phyloP scores from a whole-genome alignment of 2,113 vertebrate species.

The Pterocles burchelli region DNA sequence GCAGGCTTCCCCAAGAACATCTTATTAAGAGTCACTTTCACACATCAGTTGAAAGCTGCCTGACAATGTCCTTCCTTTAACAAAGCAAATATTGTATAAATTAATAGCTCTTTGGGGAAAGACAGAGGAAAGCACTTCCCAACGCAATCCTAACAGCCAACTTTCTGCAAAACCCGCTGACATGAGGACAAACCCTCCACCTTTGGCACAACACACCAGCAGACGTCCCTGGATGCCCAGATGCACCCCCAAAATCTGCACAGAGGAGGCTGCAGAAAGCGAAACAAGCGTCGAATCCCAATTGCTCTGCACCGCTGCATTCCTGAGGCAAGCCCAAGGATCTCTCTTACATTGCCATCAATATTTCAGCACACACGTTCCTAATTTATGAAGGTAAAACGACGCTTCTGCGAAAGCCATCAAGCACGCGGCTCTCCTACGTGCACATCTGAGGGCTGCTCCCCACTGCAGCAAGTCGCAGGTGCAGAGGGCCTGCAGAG shows the following conservation, averaged over 20 bases:
- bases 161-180: neutral
- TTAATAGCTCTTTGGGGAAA: constrained; percentile 41
- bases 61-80: constrained; percentile 49
- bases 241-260: neutral
- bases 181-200: neutral
- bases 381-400: neutral
- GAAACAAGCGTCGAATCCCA: neutral
- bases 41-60: constrained; percentile 55
- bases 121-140: neutral
- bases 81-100: constrained; percentile 58
- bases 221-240: neutral
- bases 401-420: neutral
- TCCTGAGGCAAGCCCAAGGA: constrained; percentile 1
- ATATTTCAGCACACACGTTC: neutral
- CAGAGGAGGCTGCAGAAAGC: neutral
- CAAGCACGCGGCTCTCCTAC: fast-evolving
- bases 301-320: neutral
- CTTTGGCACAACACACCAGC: fast-evolving
- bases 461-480: fast-evolving
- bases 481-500: neutral
- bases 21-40: constrained; percentile 70
- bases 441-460: neutral
- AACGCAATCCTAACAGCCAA: fast-evolving
- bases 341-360: neutral
- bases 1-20: constrained; percentile 32